A percentile compares a stretch with the other conserved stretches of the same genome.
Conservation (phyloP, 2,113 vertebrate genomes). For the Pachyramphus minor region DNA sequence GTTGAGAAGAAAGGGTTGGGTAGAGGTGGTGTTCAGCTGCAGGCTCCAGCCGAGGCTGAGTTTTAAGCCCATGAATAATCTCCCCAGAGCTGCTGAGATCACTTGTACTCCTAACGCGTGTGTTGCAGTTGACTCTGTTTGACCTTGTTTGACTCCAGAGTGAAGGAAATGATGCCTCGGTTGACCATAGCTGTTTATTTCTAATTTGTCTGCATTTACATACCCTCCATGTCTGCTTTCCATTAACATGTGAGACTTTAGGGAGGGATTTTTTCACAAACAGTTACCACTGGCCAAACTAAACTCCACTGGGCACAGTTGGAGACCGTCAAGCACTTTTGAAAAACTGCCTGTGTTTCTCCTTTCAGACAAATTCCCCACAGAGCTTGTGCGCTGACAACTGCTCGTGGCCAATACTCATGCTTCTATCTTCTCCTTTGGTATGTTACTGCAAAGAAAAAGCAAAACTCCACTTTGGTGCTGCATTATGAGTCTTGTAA, state of each 20-base stretch:
- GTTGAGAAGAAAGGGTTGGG: not conserved
- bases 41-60: constrained; percentile 2
- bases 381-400: not conserved
- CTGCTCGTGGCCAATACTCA: not conserved
- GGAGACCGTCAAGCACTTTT: constrained; percentile 8
- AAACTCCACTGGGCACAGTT: constrained; percentile 24
- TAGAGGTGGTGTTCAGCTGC: not conserved
- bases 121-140: not conserved
- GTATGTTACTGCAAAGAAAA: not conserved
- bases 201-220: constrained; percentile 1
- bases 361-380: not conserved
- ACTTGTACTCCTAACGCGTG: not conserved
- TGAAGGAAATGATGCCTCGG: not conserved
- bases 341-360: constrained; percentile 1
- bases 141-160: constrained; percentile 53
- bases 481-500: not conserved
- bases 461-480: not conserved
- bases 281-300: constrained; percentile 29
- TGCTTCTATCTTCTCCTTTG: not conserved
- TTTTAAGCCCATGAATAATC: not conserved
- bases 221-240: constrained; percentile 43
- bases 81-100: constrained; percentile 59
- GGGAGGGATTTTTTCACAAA: not conserved
- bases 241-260: constrained; percentile 5
- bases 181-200: constrained; percentile 50